Conservation (phyloP, 2,797 vertebrate genomes). For the Geotrypetes seraphini region DNA sequence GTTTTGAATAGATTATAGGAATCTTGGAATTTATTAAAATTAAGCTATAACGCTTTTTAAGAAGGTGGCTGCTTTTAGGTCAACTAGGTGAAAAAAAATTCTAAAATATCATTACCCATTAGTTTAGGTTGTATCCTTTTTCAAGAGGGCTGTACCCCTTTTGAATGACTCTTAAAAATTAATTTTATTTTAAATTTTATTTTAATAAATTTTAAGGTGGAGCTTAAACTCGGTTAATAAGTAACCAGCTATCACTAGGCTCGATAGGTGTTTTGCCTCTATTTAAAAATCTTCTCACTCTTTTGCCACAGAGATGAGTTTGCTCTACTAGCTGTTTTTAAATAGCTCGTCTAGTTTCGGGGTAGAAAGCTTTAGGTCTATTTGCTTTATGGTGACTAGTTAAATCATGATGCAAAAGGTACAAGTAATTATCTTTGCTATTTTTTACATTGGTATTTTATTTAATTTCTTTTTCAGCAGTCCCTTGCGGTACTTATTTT, state of each 20-base stretch:
- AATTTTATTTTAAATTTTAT: background rate
- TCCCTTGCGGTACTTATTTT: slow-evolving; percentile 42
- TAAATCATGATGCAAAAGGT: slow-evolving; percentile 56
- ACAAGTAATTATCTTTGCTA: slow-evolving; percentile 26
- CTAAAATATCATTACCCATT: too few species aligned
- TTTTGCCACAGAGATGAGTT: slow-evolving; percentile 53
- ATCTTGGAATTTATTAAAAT: too few species aligned
- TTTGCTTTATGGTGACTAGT: slow-evolving; percentile 20
- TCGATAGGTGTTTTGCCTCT: slow-evolving; percentile 41
- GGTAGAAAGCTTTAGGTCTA: slow-evolving; percentile 22
- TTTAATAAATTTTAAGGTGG: slow-evolving; percentile 8
- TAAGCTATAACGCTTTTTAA: too few species aligned
- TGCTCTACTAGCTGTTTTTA: slow-evolving; percentile 31
- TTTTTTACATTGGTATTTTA: slow-evolving; percentile 12
- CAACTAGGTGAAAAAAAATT: too few species aligned
- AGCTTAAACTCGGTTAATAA: slow-evolving; percentile 35
- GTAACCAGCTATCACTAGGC: slow-evolving; percentile 49
- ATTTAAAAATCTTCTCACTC: slow-evolving; percentile 36
- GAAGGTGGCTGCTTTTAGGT: too few species aligned
- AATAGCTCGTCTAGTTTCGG: slow-evolving; percentile 46
- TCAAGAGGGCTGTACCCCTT: too few species aligned
- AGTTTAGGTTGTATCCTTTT: too few species aligned
- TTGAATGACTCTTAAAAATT: slow-evolving; percentile 16
- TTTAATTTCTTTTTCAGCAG: slow-evolving; percentile 46
- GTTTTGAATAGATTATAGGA: background rate